Conservation (phyloP, 2,888 invertebrate species). For the Netelia fuscicornis region DNA sequence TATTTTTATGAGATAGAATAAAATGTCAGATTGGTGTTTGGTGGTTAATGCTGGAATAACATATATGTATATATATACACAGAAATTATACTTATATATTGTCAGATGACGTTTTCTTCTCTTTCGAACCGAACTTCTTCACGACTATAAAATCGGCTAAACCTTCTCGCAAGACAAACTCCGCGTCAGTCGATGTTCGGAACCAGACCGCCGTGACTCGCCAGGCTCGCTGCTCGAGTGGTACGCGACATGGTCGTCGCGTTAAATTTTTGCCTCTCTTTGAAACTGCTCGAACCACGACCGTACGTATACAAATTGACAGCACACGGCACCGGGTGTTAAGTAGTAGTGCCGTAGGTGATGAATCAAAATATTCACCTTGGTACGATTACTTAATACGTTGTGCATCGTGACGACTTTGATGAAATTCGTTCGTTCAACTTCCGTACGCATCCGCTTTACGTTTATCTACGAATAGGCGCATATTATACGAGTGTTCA, state of each 20-base stretch:
- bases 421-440: not conserved
- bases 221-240: not conserved
- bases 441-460: too few relatives aligned
- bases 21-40: too few relatives aligned
- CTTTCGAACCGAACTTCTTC: not conserved
- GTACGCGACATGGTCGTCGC: not conserved
- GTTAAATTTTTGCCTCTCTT: too few relatives aligned
- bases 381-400: slow-evolving; percentile 84
- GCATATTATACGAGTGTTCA: too few relatives aligned
- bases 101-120: not conserved
- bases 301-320: not conserved
- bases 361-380: slow-evolving; percentile 83
- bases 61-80: not conserved
- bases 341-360: slow-evolving; percentile 88
- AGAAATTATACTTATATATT: not conserved
- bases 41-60: not conserved
- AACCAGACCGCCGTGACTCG: not conserved
- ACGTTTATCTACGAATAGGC: too few relatives aligned
- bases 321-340: slow-evolving; percentile 78
- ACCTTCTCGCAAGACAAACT: not conserved
- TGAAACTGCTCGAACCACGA: not conserved
- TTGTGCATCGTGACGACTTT: slow-evolving; percentile 45
- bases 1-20: too few relatives aligned
- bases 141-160: slow-evolving; percentile 13
- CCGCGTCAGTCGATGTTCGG: slow-evolving; percentile 1